Evolutionary conservation across 1,140 invertebrate species (phyloP), one percentile per base, ranked within the genome.

Genomic region (Sinella curviseta): DNA sequence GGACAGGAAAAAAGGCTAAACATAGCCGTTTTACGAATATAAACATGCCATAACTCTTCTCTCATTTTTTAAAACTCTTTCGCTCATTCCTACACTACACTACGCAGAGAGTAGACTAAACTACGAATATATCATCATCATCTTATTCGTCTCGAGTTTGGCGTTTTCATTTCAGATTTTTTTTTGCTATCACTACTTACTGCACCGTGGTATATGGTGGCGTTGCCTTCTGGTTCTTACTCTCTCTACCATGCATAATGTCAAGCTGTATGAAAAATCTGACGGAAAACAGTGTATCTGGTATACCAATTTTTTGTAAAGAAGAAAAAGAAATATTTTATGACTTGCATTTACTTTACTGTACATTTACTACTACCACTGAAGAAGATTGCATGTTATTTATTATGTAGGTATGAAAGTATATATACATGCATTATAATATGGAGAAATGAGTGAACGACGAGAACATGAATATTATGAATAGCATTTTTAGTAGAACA

Each of bases 31-130:
- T 33, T 33, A 70, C 65, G 31, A 70, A 70, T 33, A 70, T 70
- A 70, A 70, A 70, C 65, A 70, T 70, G 31, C 3, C 12, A 70
- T 31, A 33, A 70, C 26, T 70, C 65, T 70, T 70, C 31, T 24
- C 8, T 17, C 26, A 24, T 4, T 70, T 70, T 70, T 30, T 48
- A n/a, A n/a, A n/a, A 8, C 39, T 48, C 39, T 48, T 8, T 48
- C 39, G 39, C 8, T 48, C n/a, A n/a, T n/a, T n/a, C n/a, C n/a
- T n/a, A n/a, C 39, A 48, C 39, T 48, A 48, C 8, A 48, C 39
- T 20, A 48, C 39, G 20, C 39, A 48, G 39, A n/a, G n/a, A n/a
- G n/a, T n/a, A n/a, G n/a, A n/a, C n/a, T n/a, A n/a, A n/a, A n/a
- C n/a, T n/a, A n/a, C n/a, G n/a, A n/a, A n/a, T n/a, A n/a, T n/a